Conservation (phyloP, 2,888 invertebrate species). For the Latrodectus hesperus region DNA sequence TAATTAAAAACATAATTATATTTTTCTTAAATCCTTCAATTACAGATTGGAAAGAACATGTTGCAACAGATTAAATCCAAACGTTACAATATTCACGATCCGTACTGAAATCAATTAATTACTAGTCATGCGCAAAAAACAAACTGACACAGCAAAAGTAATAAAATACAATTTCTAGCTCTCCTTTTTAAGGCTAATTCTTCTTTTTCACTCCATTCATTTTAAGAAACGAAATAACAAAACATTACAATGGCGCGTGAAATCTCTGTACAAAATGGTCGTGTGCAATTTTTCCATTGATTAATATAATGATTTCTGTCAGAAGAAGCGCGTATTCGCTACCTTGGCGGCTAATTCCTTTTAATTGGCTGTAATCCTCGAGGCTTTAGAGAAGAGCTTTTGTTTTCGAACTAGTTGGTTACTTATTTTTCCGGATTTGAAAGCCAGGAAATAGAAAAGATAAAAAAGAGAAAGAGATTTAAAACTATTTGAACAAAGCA, state of each 20-base stretch:
- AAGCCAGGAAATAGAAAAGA: no score
- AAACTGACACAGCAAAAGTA: not conserved
- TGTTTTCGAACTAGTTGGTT: conserved; percentile 15
- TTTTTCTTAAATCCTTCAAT: no score
- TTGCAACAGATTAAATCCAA: no score
- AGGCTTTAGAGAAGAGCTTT: conserved; percentile 25
- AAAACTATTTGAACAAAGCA: no score
- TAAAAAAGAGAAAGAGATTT: no score
- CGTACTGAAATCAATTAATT: conserved; percentile 29
- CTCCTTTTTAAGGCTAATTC: no score
- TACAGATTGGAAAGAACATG: no score
- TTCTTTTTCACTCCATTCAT: no score
- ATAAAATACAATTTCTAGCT: no score
- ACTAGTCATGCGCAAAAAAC: not conserved
- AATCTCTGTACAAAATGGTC: not conserved
- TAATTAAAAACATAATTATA: no score
- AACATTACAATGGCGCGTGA: conserved; percentile 15
- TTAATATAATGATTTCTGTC: conserved; percentile 56
- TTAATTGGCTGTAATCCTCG: conserved; percentile 56
- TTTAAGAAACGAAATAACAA: conserved; percentile 4
- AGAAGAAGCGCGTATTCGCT: not conserved
- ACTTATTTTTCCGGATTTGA: no score
- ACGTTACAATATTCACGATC: no score
- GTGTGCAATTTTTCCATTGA: conserved; percentile 24
- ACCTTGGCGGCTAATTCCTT: conserved; percentile 34